Base-by-base conservation (phyloP, 2,113 vertebrate species). In the Gnathonemus longibarbis region DNA sequence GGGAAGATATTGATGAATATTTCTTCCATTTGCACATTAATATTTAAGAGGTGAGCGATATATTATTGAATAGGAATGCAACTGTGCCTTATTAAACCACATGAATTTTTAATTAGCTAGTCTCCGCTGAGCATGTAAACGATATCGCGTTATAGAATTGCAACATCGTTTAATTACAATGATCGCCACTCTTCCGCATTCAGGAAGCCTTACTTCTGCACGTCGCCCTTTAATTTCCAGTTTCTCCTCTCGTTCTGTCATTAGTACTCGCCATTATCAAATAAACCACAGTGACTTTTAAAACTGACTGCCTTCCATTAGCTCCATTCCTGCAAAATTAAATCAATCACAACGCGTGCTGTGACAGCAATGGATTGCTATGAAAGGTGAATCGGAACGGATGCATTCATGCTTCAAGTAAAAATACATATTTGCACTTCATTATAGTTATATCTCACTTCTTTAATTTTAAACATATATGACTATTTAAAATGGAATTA, bases 51-150 rank as follows among this genome's bases (percentile, higher is more conserved):
- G 62, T 11, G 66, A 83, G 88, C 39, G 24, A 45, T 89, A 48
- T 62, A 62, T 48, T 45, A 90, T 86, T 62, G 89, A 90, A 27
- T 66, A 85, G 56, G 89, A 49, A 90, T 90, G 89, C 53, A 90
- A 62, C 80, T 62, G 89, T 89, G 89, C 89, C 53, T 90, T 90
- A 90, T 48, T 84, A 48, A 84, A 62, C 53, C 35, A 52, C 70
- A 70, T 80, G 53, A 84, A 24, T 86, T 62, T 89, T 17, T 88
- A 8, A 90, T 86, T 66, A 56, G 49, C 39, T 52, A 17, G n/a
- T 56, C 85, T 87, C 50, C 31, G 5, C 50, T 56, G 49, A 53
- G n/a, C 85, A 31, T 53, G 85, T 52, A 87, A 87, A 87, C 35
- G 48, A 87, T 53, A 87, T 27, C 2, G 5, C 27, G 85, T 35